Evolutionary conservation across 2,113 vertebrate species (phyloP).

Genomic region (Orcinus orca): DNA sequence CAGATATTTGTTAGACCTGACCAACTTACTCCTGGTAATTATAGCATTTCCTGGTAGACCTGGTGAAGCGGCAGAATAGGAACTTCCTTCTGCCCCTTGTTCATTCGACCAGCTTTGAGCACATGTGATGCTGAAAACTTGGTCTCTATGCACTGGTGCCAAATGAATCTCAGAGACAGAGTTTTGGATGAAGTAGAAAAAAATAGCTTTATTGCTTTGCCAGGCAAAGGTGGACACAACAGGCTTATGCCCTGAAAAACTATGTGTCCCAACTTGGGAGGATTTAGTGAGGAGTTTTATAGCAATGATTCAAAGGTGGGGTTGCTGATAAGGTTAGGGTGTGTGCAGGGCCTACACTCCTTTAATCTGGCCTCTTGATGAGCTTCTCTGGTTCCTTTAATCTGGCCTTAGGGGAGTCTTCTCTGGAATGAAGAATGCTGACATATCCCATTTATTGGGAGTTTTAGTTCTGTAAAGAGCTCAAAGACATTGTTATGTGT

Average conservation of each 20-base stretch:
- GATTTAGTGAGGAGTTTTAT: background rate
- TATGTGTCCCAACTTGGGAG: background rate
- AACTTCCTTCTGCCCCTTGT: background rate
- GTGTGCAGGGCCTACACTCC: background rate
- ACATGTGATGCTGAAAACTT: background rate
- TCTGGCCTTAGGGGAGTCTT: background rate
- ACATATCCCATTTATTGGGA: background rate
- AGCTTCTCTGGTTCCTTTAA: no score
- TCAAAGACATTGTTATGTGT: no score
- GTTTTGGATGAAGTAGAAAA: background rate
- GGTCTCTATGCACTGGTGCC: background rate
- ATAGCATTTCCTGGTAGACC: background rate
- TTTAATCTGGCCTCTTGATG: background rate
- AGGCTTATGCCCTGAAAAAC: background rate
- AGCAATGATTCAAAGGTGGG: background rate
- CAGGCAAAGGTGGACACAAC: background rate
- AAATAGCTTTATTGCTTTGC: background rate
- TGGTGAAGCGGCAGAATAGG: background rate
- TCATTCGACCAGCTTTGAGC: background rate
- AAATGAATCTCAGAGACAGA: background rate
- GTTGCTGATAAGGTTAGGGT: accelerated
- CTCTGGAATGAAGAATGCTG: background rate
- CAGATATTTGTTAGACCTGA: background rate
- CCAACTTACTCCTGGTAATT: background rate
- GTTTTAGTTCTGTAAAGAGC: background rate